phyloP scores from a whole-genome alignment of 2,888 invertebrate genomes.

The Nebria salina region DNA sequence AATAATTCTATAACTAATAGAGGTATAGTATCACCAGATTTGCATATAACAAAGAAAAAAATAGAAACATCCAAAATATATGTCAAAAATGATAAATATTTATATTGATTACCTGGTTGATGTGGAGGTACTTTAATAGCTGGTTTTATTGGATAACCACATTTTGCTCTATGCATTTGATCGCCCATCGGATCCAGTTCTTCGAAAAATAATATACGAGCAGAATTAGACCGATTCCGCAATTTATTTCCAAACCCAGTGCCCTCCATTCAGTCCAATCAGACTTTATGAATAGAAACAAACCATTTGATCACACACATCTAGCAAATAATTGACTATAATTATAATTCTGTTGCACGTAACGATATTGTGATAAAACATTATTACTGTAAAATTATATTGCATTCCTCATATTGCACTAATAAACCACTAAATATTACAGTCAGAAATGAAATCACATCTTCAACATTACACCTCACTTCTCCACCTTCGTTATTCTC shows the following conservation, averaged over 20 bases:
- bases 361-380: not conserved
- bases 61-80: not conserved
- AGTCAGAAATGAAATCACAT: not conserved
- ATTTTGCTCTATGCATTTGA: conserved; percentile 54
- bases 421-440: not conserved
- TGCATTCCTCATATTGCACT: not conserved
- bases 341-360: not conserved
- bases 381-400: not conserved
- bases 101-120: conserved; percentile 52
- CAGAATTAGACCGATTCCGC: conserved; percentile 68
- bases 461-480: not conserved
- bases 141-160: conserved; percentile 50
- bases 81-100: not conserved
- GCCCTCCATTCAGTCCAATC: conserved; percentile 50
- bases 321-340: not conserved
- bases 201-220: conserved; percentile 80
- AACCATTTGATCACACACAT: not conserved
- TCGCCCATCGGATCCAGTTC: conserved; percentile 71
- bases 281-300: not conserved
- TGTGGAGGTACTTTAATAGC: conserved; percentile 51
- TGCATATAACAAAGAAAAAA: not conserved
- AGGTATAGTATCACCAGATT: not conserved
- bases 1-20: not conserved
- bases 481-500: not conserved
- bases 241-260: conserved; percentile 56